Evolutionary conservation across 2,113 vertebrate species (phyloP), one percentile per base, ranked within the genome.

Genomic region (Plectropomus leopardus): DNA sequence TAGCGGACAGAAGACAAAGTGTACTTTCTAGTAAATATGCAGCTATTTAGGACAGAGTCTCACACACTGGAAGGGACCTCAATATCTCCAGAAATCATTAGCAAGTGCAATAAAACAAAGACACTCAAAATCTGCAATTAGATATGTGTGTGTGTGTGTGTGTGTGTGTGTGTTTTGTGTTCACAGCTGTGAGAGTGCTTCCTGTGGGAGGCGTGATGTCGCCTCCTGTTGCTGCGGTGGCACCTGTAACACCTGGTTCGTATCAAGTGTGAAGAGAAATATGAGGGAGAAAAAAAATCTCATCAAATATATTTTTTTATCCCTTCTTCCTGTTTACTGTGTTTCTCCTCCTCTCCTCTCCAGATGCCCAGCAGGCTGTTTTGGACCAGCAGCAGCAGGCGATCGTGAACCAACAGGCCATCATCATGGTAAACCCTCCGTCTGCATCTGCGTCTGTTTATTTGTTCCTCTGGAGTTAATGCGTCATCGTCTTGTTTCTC

Each of bases 331-430:
- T 78, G 68, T 80, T 86, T 11, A 70, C 76, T 71, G 76, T 71
- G 67, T 75, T 50, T 30, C 44, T 78, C 51, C 45, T 69, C 45
- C 15, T 66, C 65, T 40, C 34, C 55, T 54, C 79, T 82, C 75
- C 89, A 98, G 97, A 92, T 24, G 71, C 72, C 5, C 96, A 95
- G 7, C 88, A 96, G 50, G 91, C 91, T 51, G 80, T 77, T 0
- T 19, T 95, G 88, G 89, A 88, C 0, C 95, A 93, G 79, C 93
- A 94, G 86, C 95, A 90, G 78, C 94, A 84, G 80, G 93, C 93
- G 10, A 96, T 96, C 64, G 88, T 88, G 88, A 96, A 93, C 44
- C 96, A 96, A 66, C 95, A 96, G 21, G 95, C 96, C 0, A 48
- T 95, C 51, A 72, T 96, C 59, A 91, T 92, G 96, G 98, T 98